Base-by-base conservation (phyloP, 2,113 vertebrate species). In the Pimephales promelas region DNA sequence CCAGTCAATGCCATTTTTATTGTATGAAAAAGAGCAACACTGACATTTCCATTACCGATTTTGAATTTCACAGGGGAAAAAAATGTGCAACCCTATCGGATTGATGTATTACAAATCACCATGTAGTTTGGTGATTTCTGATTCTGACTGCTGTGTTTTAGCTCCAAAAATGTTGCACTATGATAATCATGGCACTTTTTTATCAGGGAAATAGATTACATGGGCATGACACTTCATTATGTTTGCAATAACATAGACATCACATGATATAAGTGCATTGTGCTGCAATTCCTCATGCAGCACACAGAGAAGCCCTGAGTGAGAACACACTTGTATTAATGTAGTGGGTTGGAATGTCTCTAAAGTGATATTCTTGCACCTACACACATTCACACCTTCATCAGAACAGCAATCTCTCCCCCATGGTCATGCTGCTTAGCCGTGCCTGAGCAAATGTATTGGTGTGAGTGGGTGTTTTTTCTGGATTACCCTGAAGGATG, bases 391-490 rank as follows among this genome's bases (percentile, higher is more conserved):
- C 79, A 83, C 66, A 88, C 61, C 57, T 72, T 77, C 70, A 88
- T 83, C 81, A 80, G 70, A 83, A 76, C 71, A 77, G 75, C 77
- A 86, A 85, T 83, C 59, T 57, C 59, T 56, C 80, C 49, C 59
- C 31, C 76, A 76, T 80, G 66, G 43, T 45, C 84, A 71, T 84
- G 64, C 84, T 77, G 83, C 66, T 86, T 34, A 82, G 24, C 80
- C 68, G 34, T 81, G 81, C 87, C 85, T 77, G 56, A 81, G 87
- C 76, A 62, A 85, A 82, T 84, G 87, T 49, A 79, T 85, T 13
- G 34, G 70, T 64, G 75, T 86, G 84, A 79, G 88, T 87, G 84
- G 68, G 84, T 83, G 84, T 86, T 86, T 81, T 81, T 86, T 72
- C 83, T 85, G 84, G 34, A 82, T 77, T 81, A 74, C 59, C 31